A percentile compares a stretch with the other conserved stretches of the same genome.
phyloP scores from a whole-genome alignment of 2,113 vertebrate genomes.

The Orthonyx spaldingii region DNA sequence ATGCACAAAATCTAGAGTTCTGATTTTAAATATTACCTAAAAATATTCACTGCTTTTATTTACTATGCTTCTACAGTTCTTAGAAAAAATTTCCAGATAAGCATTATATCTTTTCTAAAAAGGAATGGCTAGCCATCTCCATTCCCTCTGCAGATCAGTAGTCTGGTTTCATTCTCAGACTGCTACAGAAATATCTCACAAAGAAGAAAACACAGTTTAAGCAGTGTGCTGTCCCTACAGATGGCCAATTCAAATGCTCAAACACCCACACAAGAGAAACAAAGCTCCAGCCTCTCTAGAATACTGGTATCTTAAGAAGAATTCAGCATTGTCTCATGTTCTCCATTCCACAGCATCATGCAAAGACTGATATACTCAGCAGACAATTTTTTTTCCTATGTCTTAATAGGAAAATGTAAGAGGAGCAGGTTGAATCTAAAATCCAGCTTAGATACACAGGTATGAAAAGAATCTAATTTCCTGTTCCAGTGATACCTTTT shows the following conservation, averaged over 20 bases:
- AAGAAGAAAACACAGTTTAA: slow-evolving; percentile 20
- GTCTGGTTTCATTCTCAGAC: slow-evolving; percentile 1
- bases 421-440: not conserved
- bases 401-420: not conserved
- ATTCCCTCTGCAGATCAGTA: not conserved
- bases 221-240: slow-evolving; percentile 3
- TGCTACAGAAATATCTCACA: not conserved
- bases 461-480: not conserved
- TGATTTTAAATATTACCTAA: not conserved
- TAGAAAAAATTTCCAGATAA: not conserved
- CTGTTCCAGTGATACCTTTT: not conserved
- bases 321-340: not conserved
- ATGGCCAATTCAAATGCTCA: slow-evolving; percentile 35
- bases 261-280: slow-evolving; percentile 22
- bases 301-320: not conserved
- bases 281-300: not conserved
- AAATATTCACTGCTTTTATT: not conserved
- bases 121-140: not conserved
- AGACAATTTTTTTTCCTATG: not conserved
- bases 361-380: not conserved
- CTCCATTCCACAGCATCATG: not conserved
- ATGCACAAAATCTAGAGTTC: not conserved
- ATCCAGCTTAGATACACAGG: not conserved
- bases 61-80: not conserved
- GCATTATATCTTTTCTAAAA: not conserved